Conservation (phyloP, 2,113 vertebrate species). For the Athene cunicularia region DNA sequence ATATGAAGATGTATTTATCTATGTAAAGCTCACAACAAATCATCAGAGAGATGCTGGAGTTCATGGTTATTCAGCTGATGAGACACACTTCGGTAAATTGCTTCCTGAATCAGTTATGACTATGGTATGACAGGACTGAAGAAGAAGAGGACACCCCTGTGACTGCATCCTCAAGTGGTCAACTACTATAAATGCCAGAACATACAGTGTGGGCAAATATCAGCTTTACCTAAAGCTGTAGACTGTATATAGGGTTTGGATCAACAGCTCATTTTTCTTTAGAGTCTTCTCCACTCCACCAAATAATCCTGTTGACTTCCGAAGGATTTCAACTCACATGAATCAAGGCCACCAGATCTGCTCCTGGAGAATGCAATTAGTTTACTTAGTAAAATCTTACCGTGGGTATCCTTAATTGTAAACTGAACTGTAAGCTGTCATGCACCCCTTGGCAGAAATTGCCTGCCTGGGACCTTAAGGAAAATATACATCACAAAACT, state of each 20-base stretch:
- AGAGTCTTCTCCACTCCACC: neutral
- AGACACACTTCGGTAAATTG: neutral
- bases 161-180: neutral
- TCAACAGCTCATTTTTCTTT: neutral
- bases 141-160: neutral
- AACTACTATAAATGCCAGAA: neutral
- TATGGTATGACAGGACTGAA: neutral
- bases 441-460: neutral
- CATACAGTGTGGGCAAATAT: neutral
- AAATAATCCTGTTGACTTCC: neutral
- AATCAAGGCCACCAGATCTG: neutral
- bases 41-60: neutral
- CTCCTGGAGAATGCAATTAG: slow-evolving; percentile 3
- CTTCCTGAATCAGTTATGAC: neutral
- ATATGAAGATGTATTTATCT: neutral
- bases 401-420: neutral
- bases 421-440: neutral
- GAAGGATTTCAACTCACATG: neutral
- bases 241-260: neutral
- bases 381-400: neutral
- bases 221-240: neutral
- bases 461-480: neutral
- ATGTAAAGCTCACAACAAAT: neutral
- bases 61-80: neutral
- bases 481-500: slow-evolving; percentile 17